A percentile compares a stretch with the other conserved stretches of the same genome.
phyloP scores from a whole-genome alignment of 1,140 invertebrate species.

The Aphis gossypii region DNA sequence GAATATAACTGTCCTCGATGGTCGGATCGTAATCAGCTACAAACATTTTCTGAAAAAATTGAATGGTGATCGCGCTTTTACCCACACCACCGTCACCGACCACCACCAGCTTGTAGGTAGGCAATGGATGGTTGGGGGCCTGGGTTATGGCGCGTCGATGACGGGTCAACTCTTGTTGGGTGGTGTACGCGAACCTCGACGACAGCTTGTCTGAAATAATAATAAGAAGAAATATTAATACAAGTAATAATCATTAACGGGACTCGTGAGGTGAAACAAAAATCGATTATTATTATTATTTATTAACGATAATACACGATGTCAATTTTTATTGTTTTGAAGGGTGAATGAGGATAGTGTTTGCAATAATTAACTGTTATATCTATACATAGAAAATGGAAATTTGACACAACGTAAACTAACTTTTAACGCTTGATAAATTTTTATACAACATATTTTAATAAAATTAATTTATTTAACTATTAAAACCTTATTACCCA shows the following conservation, averaged over 20 bases:
- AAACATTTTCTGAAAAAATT: slow-evolving; percentile 86
- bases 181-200: slow-evolving; percentile 48
- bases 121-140: slow-evolving; percentile 56
- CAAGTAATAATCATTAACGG: background rate
- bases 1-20: slow-evolving; percentile 89
- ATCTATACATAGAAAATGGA: background rate
- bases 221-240: background rate
- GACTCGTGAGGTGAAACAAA: background rate
- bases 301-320: background rate
- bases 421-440: background rate
- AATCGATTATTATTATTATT: background rate
- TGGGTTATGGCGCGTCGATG: slow-evolving; percentile 56
- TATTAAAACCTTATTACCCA: no score
- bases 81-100: slow-evolving; percentile 90
- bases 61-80: slow-evolving; percentile 91
- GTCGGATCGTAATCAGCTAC: slow-evolving; percentile 91
- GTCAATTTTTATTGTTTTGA: background rate
- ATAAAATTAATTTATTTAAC: no score
- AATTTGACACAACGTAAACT: background rate
- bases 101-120: slow-evolving; percentile 87
- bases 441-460: no score
- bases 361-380: background rate
- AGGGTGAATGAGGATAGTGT: background rate
- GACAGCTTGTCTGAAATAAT: slow-evolving; percentile 28
- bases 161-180: slow-evolving; percentile 54